A percentile compares a stretch with the other conserved stretches of the same genome.
These are phyloP conservation scores for Fopius arisanus DNA, from an alignment of 1,140 invertebrate species.

Conservation along the genomic window DNA sequence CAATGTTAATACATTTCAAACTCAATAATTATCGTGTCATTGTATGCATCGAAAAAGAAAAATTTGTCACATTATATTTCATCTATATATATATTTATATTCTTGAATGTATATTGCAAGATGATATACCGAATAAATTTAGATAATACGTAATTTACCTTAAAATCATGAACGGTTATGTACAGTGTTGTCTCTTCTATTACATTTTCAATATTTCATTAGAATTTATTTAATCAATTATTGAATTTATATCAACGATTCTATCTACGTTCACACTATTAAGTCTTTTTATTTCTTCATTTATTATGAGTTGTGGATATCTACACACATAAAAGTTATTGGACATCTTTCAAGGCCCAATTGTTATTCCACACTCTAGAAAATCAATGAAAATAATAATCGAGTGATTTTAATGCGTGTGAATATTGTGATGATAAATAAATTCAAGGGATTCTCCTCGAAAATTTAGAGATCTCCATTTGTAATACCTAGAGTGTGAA, in stretches of 20 bases:
- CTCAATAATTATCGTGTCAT: not conserved
- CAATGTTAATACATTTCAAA: not conserved
- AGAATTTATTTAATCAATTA: conserved; percentile 2
- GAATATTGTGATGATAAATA: too few species aligned
- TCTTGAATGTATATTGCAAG: conserved; percentile 11
- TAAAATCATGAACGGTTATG: conserved; percentile 17
- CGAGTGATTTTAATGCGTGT: too few species aligned
- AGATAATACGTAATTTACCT: conserved; percentile 14
- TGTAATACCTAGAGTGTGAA: not conserved
- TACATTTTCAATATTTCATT: not conserved
- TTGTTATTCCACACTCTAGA: not conserved
- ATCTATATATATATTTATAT: conserved; percentile 7
- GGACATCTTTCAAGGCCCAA: not conserved
- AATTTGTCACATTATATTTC: not conserved
- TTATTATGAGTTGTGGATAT: conserved; percentile 38
- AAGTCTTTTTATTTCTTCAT: conserved; percentile 38
- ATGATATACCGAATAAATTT: conserved; percentile 8
- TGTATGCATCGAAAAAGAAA: not conserved
- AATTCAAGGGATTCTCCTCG: too few species aligned
- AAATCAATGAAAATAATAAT: not conserved
- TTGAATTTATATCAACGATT: conserved; percentile 50
- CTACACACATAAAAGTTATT: conserved; percentile 26
- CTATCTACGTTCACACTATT: conserved; percentile 44
- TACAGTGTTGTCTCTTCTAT: conserved; percentile 6
- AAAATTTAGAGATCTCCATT: too few species aligned